Evolutionary conservation across 1,140 invertebrate genomes (phyloP).

Genomic region (Parapsyche elsis): DNA sequence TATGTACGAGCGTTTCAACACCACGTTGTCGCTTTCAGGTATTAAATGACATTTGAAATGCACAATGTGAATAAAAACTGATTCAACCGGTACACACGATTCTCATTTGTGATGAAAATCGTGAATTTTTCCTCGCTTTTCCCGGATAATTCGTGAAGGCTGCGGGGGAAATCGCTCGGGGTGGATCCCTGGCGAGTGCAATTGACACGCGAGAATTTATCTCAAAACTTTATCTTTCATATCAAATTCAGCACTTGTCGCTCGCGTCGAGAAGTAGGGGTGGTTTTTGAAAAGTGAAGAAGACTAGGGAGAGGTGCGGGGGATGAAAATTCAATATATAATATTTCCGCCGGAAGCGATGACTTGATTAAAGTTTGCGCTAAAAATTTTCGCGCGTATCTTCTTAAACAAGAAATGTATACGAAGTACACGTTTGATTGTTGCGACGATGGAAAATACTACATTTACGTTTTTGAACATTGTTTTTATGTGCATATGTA

Average conservation of each 20-base stretch:
- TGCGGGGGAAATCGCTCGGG: background rate
- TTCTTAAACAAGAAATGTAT: background rate
- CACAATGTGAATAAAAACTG: background rate
- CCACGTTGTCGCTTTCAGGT: too few species aligned
- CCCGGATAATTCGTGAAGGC: background rate
- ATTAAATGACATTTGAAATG: too few species aligned
- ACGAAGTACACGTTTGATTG: background rate
- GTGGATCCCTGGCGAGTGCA: constrained; percentile 46
- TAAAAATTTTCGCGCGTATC: background rate
- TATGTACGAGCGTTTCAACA: too few species aligned
- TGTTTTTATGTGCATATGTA: background rate
- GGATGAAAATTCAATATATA: constrained; percentile 39
- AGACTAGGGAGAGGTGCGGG: background rate
- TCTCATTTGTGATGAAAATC: background rate
- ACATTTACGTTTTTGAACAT: background rate
- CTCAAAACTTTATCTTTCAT: constrained; percentile 57
- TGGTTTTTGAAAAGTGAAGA: background rate
- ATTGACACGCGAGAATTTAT: constrained; percentile 55
- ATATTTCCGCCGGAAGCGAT: constrained; percentile 29
- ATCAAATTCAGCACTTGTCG: constrained; percentile 54
- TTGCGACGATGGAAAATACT: background rate
- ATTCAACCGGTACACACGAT: too few species aligned
- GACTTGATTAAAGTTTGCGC: constrained; percentile 37
- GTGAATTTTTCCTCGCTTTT: background rate
- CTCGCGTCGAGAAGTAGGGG: background rate